Evolutionary conservation across 1,140 invertebrate genomes (phyloP), one percentile per base, ranked within the genome.

Genomic region (Polypedilum pembai): DNA sequence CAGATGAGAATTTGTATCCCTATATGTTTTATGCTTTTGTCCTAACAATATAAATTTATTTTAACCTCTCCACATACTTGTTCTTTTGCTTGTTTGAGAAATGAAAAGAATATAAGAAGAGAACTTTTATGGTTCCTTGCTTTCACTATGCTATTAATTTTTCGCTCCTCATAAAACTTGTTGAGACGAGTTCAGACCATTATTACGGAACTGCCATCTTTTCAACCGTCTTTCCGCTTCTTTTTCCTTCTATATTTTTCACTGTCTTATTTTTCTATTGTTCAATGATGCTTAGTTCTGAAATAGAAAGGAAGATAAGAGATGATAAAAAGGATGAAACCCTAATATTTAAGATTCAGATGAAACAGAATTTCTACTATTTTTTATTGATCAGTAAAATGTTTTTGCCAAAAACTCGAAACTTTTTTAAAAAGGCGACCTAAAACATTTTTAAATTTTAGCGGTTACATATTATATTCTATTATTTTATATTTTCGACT

Each of bases 111-210:
- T 56, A 15, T 4, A 56, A 15, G 15, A n/a, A 56, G n/a, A 56
- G 15, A 56, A 12, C 4, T 56, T 56, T 56, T 56, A 56, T 56
- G 45, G 8, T 12, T 56, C 12, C n/a, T 56, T 56, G 41, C 41
- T 12, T 45, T 12, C 45, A 56, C 15, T 21, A 1, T 66, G n/a
- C 65, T 66, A 66, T 66, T 66, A 66, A 69, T 20, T 69, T 69
- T 21, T 69, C 65, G 17, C 65, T 69, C 65, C 65, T 69, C 65
- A 20, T 69, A 69, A 69, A 69, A 69, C 65, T 69, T 69, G 65
- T 69, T 69, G 65, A 69, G 65, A 69, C 17, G 2, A 18, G 8
- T 1, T 56, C n/a, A 69, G 17, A 21, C 17, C 12, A 56, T 56
- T n/a, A 69, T 69, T 1, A 69, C 3, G 10, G 20, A 69, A 20